Conservation (phyloP, 2,888 invertebrate genomes). For the Cheilosia impressa region DNA sequence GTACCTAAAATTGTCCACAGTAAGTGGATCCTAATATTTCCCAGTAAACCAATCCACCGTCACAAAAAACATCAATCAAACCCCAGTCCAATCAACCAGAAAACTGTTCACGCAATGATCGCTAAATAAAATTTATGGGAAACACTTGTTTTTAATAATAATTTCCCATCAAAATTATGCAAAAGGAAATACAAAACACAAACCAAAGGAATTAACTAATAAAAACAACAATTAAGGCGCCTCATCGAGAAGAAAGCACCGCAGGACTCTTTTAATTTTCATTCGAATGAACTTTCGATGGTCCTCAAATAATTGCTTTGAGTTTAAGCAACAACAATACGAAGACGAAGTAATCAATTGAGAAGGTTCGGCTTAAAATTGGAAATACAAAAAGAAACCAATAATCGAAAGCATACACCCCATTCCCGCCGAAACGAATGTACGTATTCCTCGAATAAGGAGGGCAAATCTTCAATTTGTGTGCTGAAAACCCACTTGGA, state of each 20-base stretch:
- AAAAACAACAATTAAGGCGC: constrained; percentile 56
- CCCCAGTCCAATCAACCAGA: constrained; percentile 10
- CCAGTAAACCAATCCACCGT: not conserved
- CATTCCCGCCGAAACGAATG: not conserved
- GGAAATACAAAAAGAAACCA: constrained; percentile 47
- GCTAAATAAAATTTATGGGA: constrained; percentile 19
- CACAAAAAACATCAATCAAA: not conserved
- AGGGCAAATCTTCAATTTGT: constrained; percentile 40
- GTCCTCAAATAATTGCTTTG: constrained; percentile 65
- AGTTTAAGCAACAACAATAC: constrained; percentile 32
- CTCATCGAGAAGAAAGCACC: constrained; percentile 25
- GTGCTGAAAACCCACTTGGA: constrained; percentile 24
- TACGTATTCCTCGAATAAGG: constrained; percentile 2
- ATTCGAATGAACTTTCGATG: constrained; percentile 64
- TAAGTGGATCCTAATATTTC: too few relatives aligned
- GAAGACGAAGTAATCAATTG: constrained; percentile 49
- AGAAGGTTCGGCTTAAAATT: constrained; percentile 58
- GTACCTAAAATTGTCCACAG: too few relatives aligned
- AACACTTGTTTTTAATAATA: constrained; percentile 28
- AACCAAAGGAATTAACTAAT: constrained; percentile 38
- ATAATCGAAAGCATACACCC: constrained; percentile 46
- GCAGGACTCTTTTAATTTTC: constrained; percentile 62
- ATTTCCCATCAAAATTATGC: constrained; percentile 8
- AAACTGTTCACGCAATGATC: constrained; percentile 29
- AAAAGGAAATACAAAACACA: constrained; percentile 4